Conservation (phyloP, 2,888 invertebrate genomes). For the Poecilobothrus nobilitatus region DNA sequence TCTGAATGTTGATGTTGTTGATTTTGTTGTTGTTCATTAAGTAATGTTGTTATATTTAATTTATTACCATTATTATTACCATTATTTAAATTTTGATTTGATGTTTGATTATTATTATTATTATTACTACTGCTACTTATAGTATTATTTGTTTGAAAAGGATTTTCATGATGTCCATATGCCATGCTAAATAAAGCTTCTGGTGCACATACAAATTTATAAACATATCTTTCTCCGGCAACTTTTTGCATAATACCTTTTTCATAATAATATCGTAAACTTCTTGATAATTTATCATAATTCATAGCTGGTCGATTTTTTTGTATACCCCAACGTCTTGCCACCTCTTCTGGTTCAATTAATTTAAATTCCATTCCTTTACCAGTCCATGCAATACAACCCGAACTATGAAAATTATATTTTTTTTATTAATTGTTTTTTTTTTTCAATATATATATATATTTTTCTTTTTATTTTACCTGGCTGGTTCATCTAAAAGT, state of each 20-base stretch:
- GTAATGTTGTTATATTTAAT: not conserved
- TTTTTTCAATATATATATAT: not conserved
- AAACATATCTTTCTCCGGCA: slow-evolving; percentile 90
- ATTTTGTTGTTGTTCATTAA: not conserved
- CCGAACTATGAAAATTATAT: slow-evolving; percentile 47
- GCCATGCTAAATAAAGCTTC: slow-evolving; percentile 83
- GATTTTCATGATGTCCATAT: slow-evolving; percentile 42
- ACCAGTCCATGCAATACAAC: slow-evolving; percentile 91
- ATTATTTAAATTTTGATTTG: not conserved
- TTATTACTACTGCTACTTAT: not conserved
- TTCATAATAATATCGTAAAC: slow-evolving; percentile 92
- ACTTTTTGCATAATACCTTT: slow-evolving; percentile 99
- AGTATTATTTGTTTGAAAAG: slow-evolving; percentile 19
- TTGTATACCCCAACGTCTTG: slow-evolving; percentile 90
- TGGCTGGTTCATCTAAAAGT: slow-evolving; percentile 59
- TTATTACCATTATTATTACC: not conserved
- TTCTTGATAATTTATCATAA: slow-evolving; percentile 89
- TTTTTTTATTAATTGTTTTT: slow-evolving; percentile 1
- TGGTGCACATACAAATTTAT: slow-evolving; percentile 94
- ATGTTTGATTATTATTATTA: not conserved
- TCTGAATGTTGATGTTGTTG: not conserved
- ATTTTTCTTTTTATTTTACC: slow-evolving; percentile 25
- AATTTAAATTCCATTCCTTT: slow-evolving; percentile 92
- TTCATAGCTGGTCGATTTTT: slow-evolving; percentile 97
- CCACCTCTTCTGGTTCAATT: slow-evolving; percentile 94